A percentile compares a stretch with the other conserved stretches of the same genome.
Conservation (phyloP, 2,113 vertebrate species). For the Orthonyx spaldingii region DNA sequence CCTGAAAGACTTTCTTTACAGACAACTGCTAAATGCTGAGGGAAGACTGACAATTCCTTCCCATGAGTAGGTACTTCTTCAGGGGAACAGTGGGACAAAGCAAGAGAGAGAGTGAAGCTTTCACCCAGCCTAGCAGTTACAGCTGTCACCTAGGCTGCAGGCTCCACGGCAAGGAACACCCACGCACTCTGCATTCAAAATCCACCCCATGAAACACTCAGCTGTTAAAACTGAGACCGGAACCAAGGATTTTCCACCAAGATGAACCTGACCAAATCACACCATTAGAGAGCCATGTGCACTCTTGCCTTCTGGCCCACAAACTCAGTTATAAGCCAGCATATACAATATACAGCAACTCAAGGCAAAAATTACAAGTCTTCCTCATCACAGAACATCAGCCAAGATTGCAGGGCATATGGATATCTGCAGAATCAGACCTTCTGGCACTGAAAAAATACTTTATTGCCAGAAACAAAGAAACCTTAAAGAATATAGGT, state of each 20-base stretch:
- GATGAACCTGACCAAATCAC: background rate
- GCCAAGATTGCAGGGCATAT: background rate
- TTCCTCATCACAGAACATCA: background rate
- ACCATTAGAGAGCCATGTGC: background rate
- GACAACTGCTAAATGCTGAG: background rate
- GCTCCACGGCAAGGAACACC: background rate
- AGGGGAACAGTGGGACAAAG: background rate
- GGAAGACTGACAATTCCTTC: background rate
- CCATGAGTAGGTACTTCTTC: background rate
- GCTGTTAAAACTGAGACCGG: background rate
- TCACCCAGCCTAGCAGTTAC: background rate
- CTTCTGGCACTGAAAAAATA: background rate
- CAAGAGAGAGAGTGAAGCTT: background rate
- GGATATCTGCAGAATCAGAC: background rate
- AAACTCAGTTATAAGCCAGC: background rate
- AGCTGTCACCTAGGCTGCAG: background rate
- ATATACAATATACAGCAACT: background rate
- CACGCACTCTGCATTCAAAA: background rate
- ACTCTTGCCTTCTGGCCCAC: background rate
- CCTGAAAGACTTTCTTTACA: background rate
- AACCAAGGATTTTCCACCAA: background rate
- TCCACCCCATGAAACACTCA: background rate
- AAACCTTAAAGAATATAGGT: background rate
- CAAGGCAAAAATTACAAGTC: background rate
- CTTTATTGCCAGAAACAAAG: background rate